A percentile compares a stretch with the other conserved stretches of the same genome.
These are phyloP conservation scores for Ephialtes manifestator DNA, from an alignment of 2,888 invertebrate genomes.

Conservation along the genomic window DNA sequence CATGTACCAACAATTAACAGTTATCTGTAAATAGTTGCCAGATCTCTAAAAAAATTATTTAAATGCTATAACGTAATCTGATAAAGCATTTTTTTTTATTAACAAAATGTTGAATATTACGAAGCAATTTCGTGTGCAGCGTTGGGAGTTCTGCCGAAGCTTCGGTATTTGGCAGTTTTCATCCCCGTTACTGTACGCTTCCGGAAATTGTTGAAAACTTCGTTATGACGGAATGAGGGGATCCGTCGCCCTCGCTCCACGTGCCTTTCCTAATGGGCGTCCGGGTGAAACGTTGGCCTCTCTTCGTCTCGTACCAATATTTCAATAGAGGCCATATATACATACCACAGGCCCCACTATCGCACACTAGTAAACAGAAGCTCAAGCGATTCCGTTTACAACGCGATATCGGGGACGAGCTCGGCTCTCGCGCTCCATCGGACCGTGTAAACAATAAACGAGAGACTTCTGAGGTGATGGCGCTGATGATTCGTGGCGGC, in stretches of 20 bases:
- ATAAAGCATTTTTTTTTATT: neutral
- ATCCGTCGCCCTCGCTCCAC: neutral
- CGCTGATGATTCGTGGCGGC: neutral
- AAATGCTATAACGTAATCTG: neutral
- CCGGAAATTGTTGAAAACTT: constrained; percentile 64
- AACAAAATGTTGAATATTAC: neutral
- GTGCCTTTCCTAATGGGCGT: constrained; percentile 74
- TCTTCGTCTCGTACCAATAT: neutral
- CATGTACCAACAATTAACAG: too few species aligned
- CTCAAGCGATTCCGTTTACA: constrained; percentile 21
- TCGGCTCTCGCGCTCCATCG: constrained; percentile 40
- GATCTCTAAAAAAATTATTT: neutral
- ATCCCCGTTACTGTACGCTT: constrained; percentile 7
- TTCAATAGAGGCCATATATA: neutral
- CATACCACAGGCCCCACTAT: neutral
- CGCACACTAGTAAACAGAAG: constrained; percentile 7
- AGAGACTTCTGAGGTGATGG: constrained; percentile 50
- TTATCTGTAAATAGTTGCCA: too few species aligned
- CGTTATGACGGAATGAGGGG: constrained; percentile 66
- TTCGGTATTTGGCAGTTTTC: constrained; percentile 16
- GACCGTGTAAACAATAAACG: constrained; percentile 67
- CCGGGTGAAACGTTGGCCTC: constrained; percentile 32
- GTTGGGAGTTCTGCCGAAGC: constrained; percentile 10
- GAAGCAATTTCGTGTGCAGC: constrained; percentile 4
- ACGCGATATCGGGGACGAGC: constrained; percentile 21